Conservation (phyloP, 1,140 invertebrate genomes). For the Drosophila paulistorum region DNA sequence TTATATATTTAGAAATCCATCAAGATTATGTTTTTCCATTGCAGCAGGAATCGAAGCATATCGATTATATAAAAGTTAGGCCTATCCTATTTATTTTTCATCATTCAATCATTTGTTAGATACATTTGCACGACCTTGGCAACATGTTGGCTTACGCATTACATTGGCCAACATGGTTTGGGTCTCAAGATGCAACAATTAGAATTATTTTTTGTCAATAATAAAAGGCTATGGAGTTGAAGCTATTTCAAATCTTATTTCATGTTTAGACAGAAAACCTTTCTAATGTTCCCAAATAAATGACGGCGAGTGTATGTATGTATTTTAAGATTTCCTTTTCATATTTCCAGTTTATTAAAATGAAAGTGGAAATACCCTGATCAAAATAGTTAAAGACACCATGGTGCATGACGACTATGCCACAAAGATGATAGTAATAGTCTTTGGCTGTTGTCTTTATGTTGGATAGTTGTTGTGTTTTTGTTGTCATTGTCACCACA, state of each 20-base stretch:
- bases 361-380: slow-evolving; percentile 30
- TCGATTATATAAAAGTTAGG: too few relatives aligned
- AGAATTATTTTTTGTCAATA: too few relatives aligned
- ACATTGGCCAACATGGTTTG: neutral
- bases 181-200: neutral
- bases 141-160: neutral
- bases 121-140: neutral
- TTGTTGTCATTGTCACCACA: slow-evolving; percentile 14
- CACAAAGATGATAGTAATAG: neutral
- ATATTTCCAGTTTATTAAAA: slow-evolving; percentile 35
- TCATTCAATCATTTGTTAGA: neutral
- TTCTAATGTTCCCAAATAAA: slow-evolving; percentile 6
- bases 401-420: neutral
- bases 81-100: neutral
- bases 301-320: neutral
- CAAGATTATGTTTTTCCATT: too few relatives aligned
- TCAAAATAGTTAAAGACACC: slow-evolving; percentile 3
- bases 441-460: neutral
- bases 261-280: neutral
- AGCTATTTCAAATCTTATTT: too few relatives aligned
- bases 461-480: too few relatives aligned
- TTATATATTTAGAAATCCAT: too few relatives aligned
- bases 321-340: slow-evolving; percentile 19
- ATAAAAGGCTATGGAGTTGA: too few relatives aligned
- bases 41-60: too few relatives aligned